Percentiles rank a stretch among this genome's conserved stretches.
Evolutionary conservation across 2,113 vertebrate genomes (phyloP).

Genomic region (Microcebus jonahi): DNA sequence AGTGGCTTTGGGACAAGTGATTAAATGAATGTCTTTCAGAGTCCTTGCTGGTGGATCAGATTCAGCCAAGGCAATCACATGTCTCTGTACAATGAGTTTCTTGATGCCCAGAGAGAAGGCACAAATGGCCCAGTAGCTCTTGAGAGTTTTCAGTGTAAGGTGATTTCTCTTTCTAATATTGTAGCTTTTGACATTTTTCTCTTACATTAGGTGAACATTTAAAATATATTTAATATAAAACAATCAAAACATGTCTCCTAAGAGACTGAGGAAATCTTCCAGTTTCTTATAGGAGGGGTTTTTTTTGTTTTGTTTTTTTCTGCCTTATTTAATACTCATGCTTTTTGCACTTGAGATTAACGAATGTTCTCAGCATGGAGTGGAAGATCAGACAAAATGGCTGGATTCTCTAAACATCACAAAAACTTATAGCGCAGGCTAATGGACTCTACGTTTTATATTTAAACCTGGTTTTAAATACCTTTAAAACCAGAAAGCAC

Average conservation of each 20-base stretch:
- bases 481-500: neutral
- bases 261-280: neutral
- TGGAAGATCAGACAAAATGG: neutral
- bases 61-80: neutral
- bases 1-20: slow-evolving; percentile 16
- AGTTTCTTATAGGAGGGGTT: neutral
- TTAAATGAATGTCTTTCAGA: slow-evolving; percentile 10
- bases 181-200: slow-evolving; percentile 30
- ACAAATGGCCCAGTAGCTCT: neutral
- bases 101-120: neutral
- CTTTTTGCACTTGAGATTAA: slow-evolving; percentile 16
- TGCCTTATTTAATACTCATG: slow-evolving; percentile 4
- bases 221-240: slow-evolving; percentile 10
- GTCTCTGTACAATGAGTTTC: neutral
- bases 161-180: neutral
- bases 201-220: neutral
- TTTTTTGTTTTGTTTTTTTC: neutral
- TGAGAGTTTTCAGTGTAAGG: neutral
- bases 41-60: slow-evolving; percentile 44
- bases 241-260: neutral
- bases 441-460: neutral
- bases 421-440: neutral
- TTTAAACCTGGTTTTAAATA: neutral
- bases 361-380: neutral
- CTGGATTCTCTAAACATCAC: neutral